Evolutionary conservation across 2,113 vertebrate species (phyloP).

Genomic region (Bothrops jararaca): DNA sequence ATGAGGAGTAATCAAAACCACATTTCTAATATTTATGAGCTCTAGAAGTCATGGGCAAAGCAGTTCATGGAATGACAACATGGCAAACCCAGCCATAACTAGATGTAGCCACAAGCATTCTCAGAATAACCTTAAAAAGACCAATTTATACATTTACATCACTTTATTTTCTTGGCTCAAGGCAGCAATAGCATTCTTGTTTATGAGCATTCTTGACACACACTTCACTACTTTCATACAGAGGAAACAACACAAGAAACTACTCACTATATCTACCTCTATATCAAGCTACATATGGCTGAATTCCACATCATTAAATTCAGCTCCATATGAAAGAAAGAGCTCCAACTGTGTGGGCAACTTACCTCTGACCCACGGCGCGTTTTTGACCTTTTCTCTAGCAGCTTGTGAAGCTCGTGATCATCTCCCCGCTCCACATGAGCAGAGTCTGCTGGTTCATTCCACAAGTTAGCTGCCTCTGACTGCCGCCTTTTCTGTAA

Average conservation of each 20-base stretch:
- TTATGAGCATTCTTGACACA: not conserved
- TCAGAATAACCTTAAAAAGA: not conserved
- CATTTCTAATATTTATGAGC: not conserved
- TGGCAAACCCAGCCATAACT: not conserved
- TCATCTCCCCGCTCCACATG: slow-evolving; percentile 79
- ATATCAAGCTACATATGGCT: not conserved
- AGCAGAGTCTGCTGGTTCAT: slow-evolving; percentile 73
- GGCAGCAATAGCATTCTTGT: not conserved
- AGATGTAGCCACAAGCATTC: not conserved
- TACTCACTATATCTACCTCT: not conserved
- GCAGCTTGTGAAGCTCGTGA: slow-evolving; percentile 70
- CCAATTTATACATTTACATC: not conserved
- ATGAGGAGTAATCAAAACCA: not conserved
- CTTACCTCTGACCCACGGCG: slow-evolving; percentile 74
- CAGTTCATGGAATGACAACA: not conserved
- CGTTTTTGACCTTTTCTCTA: slow-evolving; percentile 74
- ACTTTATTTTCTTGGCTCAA: not conserved
- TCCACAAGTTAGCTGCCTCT: slow-evolving; percentile 82
- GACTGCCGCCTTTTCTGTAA: slow-evolving; percentile 76
- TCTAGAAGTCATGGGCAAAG: not conserved
- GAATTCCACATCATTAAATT: not conserved
- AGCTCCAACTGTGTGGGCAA: not conserved
- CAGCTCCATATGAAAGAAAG: not conserved
- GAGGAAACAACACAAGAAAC: not conserved
- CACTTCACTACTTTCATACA: not conserved